Conservation (phyloP, 2,797 vertebrate genomes). For the Poeciliopsis paucimaculata region DNA sequence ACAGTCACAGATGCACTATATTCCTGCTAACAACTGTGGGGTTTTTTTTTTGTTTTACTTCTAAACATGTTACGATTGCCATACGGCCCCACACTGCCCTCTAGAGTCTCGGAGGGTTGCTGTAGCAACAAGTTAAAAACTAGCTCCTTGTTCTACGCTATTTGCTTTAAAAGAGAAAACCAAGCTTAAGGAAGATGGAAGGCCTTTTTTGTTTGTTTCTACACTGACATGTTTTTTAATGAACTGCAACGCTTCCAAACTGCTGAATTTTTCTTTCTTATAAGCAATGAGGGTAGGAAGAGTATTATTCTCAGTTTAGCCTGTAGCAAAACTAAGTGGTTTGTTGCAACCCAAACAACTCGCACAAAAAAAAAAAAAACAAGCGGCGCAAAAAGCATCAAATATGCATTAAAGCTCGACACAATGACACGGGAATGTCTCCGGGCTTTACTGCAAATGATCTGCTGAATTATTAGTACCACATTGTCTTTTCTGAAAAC, state of each 20-base stretch:
- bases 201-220: neutral
- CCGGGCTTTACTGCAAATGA: conserved; percentile 13
- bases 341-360: neutral
- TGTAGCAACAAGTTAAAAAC: too few relatives aligned
- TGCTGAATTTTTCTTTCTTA: neutral
- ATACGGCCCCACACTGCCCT: too few relatives aligned
- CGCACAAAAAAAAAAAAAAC: neutral
- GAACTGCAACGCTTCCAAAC: neutral
- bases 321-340: conserved; percentile 9
- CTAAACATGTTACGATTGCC: too few relatives aligned
- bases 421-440: neutral
- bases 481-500: conserved; percentile 16
- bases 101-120: too few relatives aligned
- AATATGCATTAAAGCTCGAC: conserved; percentile 2
- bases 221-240: neutral
- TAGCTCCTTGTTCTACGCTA: too few relatives aligned
- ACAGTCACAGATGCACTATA: too few relatives aligned
- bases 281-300: neutral
- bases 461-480: conserved; percentile 3
- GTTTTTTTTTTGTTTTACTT: too few relatives aligned
- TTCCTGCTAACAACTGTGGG: too few relatives aligned
- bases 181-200: neutral
- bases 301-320: conserved; percentile 3
- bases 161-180: too few relatives aligned
- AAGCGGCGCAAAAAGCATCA: neutral